phyloP scores from a whole-genome alignment of 2,797 vertebrate genomes.

The Micrastur ruficollis region DNA sequence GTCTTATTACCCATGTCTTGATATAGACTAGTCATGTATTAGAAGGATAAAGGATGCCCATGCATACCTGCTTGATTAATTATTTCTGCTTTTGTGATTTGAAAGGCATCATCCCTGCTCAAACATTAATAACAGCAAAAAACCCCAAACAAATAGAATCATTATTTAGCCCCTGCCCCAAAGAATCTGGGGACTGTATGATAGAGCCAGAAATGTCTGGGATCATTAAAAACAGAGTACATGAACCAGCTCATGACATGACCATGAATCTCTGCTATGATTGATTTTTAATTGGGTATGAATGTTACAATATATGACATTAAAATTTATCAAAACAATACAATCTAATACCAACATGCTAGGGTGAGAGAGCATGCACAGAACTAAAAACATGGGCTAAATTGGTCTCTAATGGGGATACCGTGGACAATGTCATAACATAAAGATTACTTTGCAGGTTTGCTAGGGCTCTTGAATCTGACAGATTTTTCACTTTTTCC shows the following conservation, averaged over 20 bases:
- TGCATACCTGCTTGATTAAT: not conserved
- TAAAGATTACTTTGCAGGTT: not conserved
- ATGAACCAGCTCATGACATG: not conserved
- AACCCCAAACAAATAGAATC: accelerated
- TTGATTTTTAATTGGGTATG: not conserved
- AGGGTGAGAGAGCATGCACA: not conserved
- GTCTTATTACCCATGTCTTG: not conserved
- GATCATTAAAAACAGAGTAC: not conserved
- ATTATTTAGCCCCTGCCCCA: not conserved
- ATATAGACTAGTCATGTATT: not conserved
- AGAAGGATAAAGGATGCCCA: not conserved
- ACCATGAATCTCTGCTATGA: not conserved
- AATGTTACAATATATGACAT: not conserved
- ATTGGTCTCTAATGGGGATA: not conserved
- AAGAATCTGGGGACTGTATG: not conserved
- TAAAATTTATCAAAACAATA: not conserved
- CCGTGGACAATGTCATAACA: not conserved
- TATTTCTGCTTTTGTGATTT: not conserved
- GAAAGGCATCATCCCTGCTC: not conserved
- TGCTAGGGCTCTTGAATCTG: not conserved
- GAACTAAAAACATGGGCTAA: not conserved
- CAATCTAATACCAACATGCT: not conserved
- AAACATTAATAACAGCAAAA: not conserved
- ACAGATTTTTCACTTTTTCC: not conserved
- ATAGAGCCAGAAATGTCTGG: not conserved